A percentile compares a stretch with the other conserved stretches of the same genome.
Conservation (phyloP, 2,113 vertebrate genomes). For the Epinephelus moara region DNA sequence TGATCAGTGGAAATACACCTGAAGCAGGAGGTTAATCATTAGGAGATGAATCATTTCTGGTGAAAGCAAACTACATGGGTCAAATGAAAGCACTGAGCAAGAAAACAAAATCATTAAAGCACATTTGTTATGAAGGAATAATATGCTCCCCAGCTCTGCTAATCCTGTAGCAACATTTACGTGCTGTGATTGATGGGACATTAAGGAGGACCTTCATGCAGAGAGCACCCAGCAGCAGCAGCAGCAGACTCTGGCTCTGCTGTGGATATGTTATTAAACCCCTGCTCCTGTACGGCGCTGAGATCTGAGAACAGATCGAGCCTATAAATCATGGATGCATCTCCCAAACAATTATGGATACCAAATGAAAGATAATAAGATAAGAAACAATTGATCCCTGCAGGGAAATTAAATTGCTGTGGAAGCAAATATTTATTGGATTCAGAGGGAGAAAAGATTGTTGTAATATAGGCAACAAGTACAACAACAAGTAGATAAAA, state of each 20-base stretch:
- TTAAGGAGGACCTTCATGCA: constrained; percentile 25
- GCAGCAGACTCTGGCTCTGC: neutral
- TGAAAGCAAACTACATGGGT: neutral
- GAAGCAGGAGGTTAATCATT: neutral
- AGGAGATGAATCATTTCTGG: constrained; percentile 8
- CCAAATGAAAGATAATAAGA: constrained; percentile 58
- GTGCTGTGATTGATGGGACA: constrained; percentile 37
- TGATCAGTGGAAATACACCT: neutral
- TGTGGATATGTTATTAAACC: constrained; percentile 47
- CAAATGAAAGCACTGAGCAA: constrained; percentile 21
- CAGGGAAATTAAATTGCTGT: constrained; percentile 21
- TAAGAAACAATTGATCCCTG: constrained; percentile 32
- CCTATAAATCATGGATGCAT: constrained; percentile 33
- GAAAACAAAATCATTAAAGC: constrained; percentile 20
- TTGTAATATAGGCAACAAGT: neutral
- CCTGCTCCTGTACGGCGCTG: neutral
- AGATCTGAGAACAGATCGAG: constrained; percentile 40
- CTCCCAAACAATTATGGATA: constrained; percentile 42
- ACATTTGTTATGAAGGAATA: neutral
- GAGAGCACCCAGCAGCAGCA: constrained; percentile 53
- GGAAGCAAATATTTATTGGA: constrained; percentile 14
- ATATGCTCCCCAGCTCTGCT: neutral
- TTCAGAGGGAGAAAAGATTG: neutral
- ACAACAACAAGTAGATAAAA: neutral
- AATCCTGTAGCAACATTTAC: constrained; percentile 37